Base-by-base conservation (phyloP, 1,140 invertebrate genomes). In the Drosophila subpulchrella region DNA sequence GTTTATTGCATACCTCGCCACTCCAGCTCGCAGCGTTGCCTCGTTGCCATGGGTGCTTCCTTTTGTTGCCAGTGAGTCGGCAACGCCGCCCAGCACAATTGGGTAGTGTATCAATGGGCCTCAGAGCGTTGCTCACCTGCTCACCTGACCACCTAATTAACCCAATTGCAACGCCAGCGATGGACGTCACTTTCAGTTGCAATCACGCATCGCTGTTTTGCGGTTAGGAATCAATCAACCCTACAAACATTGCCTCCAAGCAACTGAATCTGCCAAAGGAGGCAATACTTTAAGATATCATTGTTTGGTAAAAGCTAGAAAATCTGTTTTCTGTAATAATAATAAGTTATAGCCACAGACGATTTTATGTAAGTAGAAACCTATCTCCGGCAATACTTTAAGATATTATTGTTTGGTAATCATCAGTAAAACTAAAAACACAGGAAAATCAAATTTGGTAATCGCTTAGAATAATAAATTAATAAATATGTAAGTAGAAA, bases 1-100 rank as follows among this genome's bases (percentile, higher is more conserved):
- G 75, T 86, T 86, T 85, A 85, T 82, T 61, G 78, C 54, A 70
- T 85, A 53, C 66, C 79, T 47, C 32, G 20, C 12, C 42, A 41
- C 8, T 51, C 17, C 15, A 63, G 4, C 6, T 12, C 11, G n/a
- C 27, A 11, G 6, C 30, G 32, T n/a, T 8, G 50, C 20, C 20
- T n/a, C 13, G 50, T 55, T 54, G 42, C 27, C 38, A 36, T 12
- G 20, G 47, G 12, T 8, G 6, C 6, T 27, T 41, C 8, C 17
- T n/a, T 48, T 30, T 30, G 50, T 51, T 27, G 15, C 39, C 24
- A 39, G 11, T 3, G 24, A 34, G 27, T 11, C 41, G 15, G 20
- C 36, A 27, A 7, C 11, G 30, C 36, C 36, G 34, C 38, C 39
- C 5, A 41, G 6, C 13, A 24, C 6, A 51, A n/a, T 48, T 30